phyloP scores from a whole-genome alignment of 2,797 vertebrate species.

The Dryobates pubescens region DNA sequence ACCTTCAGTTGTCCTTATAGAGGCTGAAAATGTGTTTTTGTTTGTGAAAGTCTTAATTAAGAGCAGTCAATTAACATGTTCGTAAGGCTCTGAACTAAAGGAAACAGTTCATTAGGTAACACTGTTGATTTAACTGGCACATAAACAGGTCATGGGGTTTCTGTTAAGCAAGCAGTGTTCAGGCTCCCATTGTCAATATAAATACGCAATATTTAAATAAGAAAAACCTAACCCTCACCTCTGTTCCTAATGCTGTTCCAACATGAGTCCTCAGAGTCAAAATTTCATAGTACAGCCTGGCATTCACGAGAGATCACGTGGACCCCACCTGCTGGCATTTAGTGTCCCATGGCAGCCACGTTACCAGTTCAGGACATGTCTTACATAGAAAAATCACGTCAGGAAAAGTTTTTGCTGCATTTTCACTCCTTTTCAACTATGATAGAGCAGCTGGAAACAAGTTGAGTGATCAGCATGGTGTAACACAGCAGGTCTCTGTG shows the following conservation, averaged over 20 bases:
- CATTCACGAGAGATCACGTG: not conserved
- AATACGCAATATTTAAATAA: slow-evolving; percentile 40
- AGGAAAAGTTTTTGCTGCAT: not conserved
- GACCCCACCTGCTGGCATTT: not conserved
- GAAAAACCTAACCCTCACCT: not conserved
- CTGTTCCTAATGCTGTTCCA: not conserved
- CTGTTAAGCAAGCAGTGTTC: slow-evolving; percentile 16
- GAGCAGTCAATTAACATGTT: not conserved
- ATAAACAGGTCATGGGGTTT: slow-evolving; percentile 12
- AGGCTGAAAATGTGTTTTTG: not conserved
- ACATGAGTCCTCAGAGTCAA: not conserved
- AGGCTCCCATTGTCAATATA: slow-evolving; percentile 24
- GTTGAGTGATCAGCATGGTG: fast-evolving
- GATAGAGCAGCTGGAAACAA: not conserved
- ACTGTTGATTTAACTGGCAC: slow-evolving; percentile 18
- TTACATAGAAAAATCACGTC: not conserved
- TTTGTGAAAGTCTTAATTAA: slow-evolving; percentile 24
- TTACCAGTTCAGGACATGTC: not conserved
- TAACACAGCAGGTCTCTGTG: not conserved
- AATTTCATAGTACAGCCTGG: not conserved
- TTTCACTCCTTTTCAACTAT: not conserved
- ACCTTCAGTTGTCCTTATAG: slow-evolving; percentile 32
- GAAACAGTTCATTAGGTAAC: slow-evolving; percentile 53
- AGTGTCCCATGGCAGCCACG: not conserved
- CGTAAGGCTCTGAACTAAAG: slow-evolving; percentile 10